These are phyloP conservation scores for Holothuria leucospilota DNA, from an alignment of 53 echinoderm and acorn worm species.

Conservation along the genomic window DNA sequence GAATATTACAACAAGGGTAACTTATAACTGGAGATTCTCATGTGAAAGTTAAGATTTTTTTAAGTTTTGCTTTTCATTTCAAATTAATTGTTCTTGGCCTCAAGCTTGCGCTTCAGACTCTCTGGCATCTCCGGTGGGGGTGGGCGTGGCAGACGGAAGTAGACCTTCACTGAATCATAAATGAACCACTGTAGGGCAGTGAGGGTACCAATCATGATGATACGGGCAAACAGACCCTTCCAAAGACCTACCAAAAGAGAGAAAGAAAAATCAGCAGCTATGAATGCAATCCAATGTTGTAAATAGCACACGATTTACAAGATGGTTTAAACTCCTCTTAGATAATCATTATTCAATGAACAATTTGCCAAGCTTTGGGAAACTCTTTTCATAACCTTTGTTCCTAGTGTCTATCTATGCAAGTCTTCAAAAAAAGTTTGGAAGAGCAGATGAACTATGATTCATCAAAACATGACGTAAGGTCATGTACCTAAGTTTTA, in stretches of 20 bases:
- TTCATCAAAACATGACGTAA: too few species aligned
- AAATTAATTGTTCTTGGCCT: constrained; percentile 51
- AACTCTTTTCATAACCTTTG: too few species aligned
- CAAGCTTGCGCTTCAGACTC: constrained; percentile 87
- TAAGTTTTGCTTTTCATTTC: not conserved
- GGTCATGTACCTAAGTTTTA: too few species aligned
- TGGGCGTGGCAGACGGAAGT: constrained; percentile 97
- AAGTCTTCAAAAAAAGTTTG: too few species aligned
- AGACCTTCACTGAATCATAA: constrained; percentile 99
- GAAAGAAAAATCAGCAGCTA: not conserved
- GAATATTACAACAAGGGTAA: not conserved
- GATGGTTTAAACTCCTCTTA: not conserved
- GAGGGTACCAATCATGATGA: constrained; percentile 99
- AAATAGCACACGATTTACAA: too few species aligned
- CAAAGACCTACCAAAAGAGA: constrained; percentile 72
- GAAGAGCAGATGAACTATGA: too few species aligned
- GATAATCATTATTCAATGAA: not conserved
- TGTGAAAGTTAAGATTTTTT: constrained; percentile 9
- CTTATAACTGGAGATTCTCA: not conserved
- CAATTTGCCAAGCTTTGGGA: too few species aligned
- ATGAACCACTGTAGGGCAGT: constrained; percentile 98
- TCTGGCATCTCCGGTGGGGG: constrained; percentile 99
- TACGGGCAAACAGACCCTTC: constrained; percentile 95
- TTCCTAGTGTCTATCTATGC: too few species aligned
- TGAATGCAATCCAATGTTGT: not conserved